Percentiles rank a stretch among this genome's conserved stretches.
Evolutionary conservation across 2,113 vertebrate genomes (phyloP).

Genomic region (Ctenodactylus gundi): DNA sequence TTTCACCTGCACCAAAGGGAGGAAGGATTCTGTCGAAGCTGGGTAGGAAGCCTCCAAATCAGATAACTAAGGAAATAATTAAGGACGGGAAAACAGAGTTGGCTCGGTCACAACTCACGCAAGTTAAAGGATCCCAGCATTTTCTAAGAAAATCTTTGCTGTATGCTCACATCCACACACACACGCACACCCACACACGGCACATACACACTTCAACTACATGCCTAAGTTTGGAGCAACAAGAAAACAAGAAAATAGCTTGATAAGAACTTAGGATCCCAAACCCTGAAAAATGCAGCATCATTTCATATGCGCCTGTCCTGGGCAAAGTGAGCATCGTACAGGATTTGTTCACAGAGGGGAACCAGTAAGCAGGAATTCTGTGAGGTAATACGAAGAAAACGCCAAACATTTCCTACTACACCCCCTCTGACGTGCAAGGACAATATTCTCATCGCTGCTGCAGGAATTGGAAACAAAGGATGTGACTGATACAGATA

Average conservation of each 20-base stretch:
- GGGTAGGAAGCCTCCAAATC: slow-evolving; percentile 45
- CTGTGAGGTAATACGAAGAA: slow-evolving; percentile 14
- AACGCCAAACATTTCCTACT: slow-evolving; percentile 62
- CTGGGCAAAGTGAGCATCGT: neutral
- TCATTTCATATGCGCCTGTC: neutral
- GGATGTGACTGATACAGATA: neutral
- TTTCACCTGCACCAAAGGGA: slow-evolving; percentile 50
- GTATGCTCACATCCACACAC: neutral
- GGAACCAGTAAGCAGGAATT: slow-evolving; percentile 51
- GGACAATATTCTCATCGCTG: neutral
- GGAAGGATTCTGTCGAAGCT: slow-evolving; percentile 32
- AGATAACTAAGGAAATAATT: slow-evolving; percentile 76
- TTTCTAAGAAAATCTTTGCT: neutral
- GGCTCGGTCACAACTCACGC: slow-evolving; percentile 22
- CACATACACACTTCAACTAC: neutral
- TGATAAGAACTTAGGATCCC: neutral
- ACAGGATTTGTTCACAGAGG: slow-evolving; percentile 27
- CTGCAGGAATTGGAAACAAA: slow-evolving; percentile 19
- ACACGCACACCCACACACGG: neutral
- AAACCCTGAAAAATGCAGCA: slow-evolving; percentile 35
- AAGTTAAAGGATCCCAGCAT: slow-evolving; percentile 58
- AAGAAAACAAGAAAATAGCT: neutral
- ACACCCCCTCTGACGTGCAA: slow-evolving; percentile 41
- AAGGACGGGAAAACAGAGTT: slow-evolving; percentile 72
- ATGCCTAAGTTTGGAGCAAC: neutral